Evolutionary conservation across 2,888 invertebrate genomes (phyloP).

Genomic region (Bellardia pandia): DNA sequence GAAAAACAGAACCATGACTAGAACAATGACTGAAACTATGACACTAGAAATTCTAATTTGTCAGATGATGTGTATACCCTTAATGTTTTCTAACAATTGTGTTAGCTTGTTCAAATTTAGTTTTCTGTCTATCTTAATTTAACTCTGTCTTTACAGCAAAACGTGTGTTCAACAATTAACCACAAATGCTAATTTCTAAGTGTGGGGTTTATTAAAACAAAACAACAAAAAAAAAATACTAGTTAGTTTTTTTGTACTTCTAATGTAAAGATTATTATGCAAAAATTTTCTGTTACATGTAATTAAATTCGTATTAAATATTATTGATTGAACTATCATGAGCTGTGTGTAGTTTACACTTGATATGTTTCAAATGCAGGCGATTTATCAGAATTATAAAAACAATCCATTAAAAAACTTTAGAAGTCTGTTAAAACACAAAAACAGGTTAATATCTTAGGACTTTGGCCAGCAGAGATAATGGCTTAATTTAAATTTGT

Average conservation of each 20-base stretch:
- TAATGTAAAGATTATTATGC: neutral
- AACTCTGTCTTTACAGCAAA: neutral
- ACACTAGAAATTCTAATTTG: neutral
- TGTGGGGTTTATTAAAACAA: slow-evolving; percentile 41
- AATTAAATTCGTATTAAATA: slow-evolving; percentile 35
- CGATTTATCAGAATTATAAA: slow-evolving; percentile 36
- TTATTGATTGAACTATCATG: neutral
- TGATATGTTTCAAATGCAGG: neutral
- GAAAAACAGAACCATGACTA: neutral
- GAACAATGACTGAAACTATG: too few species aligned
- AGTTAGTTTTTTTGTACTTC: slow-evolving; percentile 16
- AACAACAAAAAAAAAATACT: neutral
- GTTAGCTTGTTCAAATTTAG: neutral
- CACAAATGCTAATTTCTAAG: slow-evolving; percentile 40
- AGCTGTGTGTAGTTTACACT: neutral
- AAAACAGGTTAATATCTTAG: slow-evolving; percentile 11
- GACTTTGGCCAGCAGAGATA: neutral
- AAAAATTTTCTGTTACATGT: neutral
- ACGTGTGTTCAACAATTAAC: slow-evolving; percentile 9
- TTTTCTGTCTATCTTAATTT: neutral
- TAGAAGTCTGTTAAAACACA: slow-evolving; percentile 15
- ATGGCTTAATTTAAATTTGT: slow-evolving; percentile 14
- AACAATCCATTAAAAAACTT: slow-evolving; percentile 41
- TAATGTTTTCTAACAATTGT: neutral
- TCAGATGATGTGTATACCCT: neutral